These are phyloP conservation scores for Chauna torquata DNA, from an alignment of 2,113 vertebrate species.

Conservation along the genomic window DNA sequence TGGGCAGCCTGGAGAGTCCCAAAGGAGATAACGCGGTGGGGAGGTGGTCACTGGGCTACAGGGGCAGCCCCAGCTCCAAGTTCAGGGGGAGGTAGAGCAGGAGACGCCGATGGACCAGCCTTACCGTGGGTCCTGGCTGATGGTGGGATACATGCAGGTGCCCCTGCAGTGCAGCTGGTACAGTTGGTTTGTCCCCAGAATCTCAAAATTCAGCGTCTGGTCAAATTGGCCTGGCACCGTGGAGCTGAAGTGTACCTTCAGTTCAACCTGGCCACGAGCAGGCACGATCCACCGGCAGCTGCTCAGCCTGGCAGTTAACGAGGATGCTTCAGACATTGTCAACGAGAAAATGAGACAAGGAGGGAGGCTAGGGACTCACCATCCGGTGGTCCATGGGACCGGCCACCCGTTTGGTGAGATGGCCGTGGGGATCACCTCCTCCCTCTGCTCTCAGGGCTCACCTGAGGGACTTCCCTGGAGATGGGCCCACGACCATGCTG, in stretches of 20 bases:
- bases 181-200: constrained; percentile 77
- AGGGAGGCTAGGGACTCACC: fast-evolving
- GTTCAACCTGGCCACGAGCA: constrained; percentile 69
- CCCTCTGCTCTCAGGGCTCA: constrained; percentile 4
- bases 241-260: constrained; percentile 84
- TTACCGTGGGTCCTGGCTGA: constrained; percentile 84
- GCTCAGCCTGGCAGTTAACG: constrained; percentile 67
- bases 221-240: constrained; percentile 75
- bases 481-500: background rate
- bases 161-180: constrained; percentile 86
- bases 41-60: background rate
- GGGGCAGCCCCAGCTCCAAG: background rate
- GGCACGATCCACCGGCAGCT: constrained; percentile 87
- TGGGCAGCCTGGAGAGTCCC: background rate
- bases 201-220: constrained; percentile 85
- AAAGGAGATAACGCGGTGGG: background rate
- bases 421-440: background rate
- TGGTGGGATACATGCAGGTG: constrained; percentile 82
- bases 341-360: fast-evolving
- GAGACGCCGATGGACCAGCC: background rate
- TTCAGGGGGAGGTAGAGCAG: background rate
- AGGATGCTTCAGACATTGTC: background rate
- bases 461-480: constrained; percentile 68
- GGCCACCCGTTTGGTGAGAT: background rate
- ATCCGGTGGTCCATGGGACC: background rate